A percentile compares a stretch with the other conserved stretches of the same genome.
These are phyloP conservation scores for Eupithecia insigniata DNA, from an alignment of 2,888 invertebrate species.

Conservation along the genomic window DNA sequence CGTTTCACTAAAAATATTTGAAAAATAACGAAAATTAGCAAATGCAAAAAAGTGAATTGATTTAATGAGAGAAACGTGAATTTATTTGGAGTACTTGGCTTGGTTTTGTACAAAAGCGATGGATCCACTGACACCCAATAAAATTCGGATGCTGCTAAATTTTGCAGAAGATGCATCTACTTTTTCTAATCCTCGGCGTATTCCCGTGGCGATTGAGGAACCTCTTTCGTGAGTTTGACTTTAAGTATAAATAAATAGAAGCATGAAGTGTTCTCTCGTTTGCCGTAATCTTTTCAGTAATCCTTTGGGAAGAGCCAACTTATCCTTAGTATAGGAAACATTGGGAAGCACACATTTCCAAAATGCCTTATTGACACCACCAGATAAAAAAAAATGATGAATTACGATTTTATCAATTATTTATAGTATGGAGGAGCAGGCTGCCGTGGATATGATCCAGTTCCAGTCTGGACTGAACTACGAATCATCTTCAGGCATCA, in stretches of 20 bases:
- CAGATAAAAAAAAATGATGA: neutral
- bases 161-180: constrained; percentile 71
- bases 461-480: constrained; percentile 48
- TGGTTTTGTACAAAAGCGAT: constrained; percentile 31
- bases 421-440: constrained; percentile 43
- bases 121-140: constrained; percentile 72
- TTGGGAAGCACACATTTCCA: neutral
- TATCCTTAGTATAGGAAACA: no score
- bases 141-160: constrained; percentile 71
- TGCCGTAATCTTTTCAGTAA: neutral
- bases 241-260: no score
- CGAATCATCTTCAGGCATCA: constrained; percentile 74
- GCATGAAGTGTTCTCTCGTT: neutral
- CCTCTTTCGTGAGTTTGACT: constrained; percentile 21
- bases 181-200: constrained; percentile 55
- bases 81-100: neutral
- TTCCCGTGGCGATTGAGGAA: constrained; percentile 51
- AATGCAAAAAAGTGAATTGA: neutral
- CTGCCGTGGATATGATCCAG: constrained; percentile 41
- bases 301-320: neutral
- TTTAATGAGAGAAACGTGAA: neutral
- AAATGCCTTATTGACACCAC: neutral
- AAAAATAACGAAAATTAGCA: constrained; percentile 10
- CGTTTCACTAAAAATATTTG: neutral
- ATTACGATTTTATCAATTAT: constrained; percentile 1